These are phyloP conservation scores for Cepaea hortensis DNA, from an alignment of 2,888 invertebrate genomes.

Conservation along the genomic window DNA sequence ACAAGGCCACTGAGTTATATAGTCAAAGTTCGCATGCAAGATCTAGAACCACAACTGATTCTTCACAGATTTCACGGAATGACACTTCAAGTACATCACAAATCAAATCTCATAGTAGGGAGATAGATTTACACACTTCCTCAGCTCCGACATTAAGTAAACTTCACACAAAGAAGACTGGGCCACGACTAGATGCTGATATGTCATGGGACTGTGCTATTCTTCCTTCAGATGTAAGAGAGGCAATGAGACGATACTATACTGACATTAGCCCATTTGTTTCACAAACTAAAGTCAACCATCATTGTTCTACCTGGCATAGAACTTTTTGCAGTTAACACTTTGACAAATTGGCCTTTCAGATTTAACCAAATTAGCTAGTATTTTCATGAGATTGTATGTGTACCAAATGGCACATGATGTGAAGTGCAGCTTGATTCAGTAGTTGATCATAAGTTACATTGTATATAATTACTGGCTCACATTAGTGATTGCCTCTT, in stretches of 20 bases:
- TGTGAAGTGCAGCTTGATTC: too few relatives aligned
- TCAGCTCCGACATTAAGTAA: not conserved
- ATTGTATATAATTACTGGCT: too few relatives aligned
- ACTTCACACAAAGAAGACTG: slow-evolving; percentile 53
- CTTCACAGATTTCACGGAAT: not conserved
- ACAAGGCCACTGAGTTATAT: too few relatives aligned
- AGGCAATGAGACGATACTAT: slow-evolving; percentile 86
- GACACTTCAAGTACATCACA: not conserved
- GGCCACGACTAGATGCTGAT: slow-evolving; percentile 56
- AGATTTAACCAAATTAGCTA: too few relatives aligned
- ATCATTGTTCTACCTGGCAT: not conserved
- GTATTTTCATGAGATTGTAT: too few relatives aligned
- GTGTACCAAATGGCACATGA: too few relatives aligned
- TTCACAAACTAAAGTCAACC: slow-evolving; percentile 63
- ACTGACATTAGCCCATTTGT: slow-evolving; percentile 70
- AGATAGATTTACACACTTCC: not conserved
- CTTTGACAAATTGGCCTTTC: too few relatives aligned
- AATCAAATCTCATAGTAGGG: not conserved
- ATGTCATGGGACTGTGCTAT: slow-evolving; percentile 77
- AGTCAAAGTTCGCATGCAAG: too few relatives aligned
- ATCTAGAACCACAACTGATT: slow-evolving; percentile 27
- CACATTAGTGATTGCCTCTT: too few relatives aligned
- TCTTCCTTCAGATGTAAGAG: slow-evolving; percentile 87
- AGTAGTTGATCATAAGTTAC: too few relatives aligned
- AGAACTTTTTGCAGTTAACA: slow-evolving; percentile 18